Evolutionary conservation across 2,797 vertebrate species (phyloP).

Genomic region (Sebastes glaucus): DNA sequence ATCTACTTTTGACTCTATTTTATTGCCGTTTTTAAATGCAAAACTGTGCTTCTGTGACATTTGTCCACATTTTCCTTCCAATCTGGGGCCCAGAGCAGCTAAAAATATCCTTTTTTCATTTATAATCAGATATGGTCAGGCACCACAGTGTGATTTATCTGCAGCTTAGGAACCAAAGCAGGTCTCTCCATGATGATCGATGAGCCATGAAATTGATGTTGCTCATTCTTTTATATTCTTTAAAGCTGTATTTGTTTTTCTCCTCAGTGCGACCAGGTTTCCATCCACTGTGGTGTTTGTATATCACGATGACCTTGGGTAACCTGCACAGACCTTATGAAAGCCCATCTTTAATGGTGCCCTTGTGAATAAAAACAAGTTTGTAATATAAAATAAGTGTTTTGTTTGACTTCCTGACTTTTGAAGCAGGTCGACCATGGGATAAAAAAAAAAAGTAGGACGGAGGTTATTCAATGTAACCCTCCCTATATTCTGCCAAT

Average conservation of each 20-base stretch:
- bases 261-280: not conserved
- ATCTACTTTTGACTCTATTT: not conserved
- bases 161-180: constrained; percentile 31
- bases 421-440: not conserved
- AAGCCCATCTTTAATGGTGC: not conserved
- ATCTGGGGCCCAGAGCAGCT: not conserved
- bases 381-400: not conserved
- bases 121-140: not conserved
- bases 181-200: constrained; percentile 29
- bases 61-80: not conserved
- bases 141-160: constrained; percentile 28
- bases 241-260: constrained; percentile 17
- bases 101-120: not conserved
- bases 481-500: not conserved
- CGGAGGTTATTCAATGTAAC: not conserved
- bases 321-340: not conserved
- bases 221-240: constrained; percentile 13
- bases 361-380: not conserved
- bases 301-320: not conserved
- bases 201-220: constrained; percentile 40
- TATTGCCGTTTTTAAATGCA: not conserved
- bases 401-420: not conserved
- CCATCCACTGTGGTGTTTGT: not conserved
- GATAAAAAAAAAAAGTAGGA: not conserved
- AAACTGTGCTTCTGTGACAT: not conserved